A percentile compares a stretch with the other conserved stretches of the same genome.
Evolutionary conservation across 2,888 invertebrate genomes (phyloP).

Genomic region (Nomada ferruginata): DNA sequence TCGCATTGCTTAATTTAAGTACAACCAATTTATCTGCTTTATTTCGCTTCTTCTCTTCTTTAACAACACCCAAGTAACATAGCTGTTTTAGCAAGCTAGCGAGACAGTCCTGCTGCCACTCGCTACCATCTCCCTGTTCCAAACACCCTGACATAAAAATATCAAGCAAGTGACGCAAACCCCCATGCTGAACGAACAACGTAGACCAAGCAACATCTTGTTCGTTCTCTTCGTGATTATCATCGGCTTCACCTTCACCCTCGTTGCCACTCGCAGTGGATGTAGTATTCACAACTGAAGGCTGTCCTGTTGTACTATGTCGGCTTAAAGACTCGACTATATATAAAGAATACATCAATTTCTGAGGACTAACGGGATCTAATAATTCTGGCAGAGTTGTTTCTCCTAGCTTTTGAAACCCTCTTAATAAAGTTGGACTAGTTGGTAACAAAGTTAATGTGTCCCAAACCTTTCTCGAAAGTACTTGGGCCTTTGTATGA

Average conservation of each 20-base stretch:
- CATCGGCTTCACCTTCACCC: constrained; percentile 70
- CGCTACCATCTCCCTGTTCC: constrained; percentile 90
- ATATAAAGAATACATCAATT: constrained; percentile 97
- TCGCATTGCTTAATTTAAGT: constrained; percentile 89
- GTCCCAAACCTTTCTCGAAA: constrained; percentile 97
- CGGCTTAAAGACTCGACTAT: constrained; percentile 92
- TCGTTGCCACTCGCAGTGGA: constrained; percentile 69
- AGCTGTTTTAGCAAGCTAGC: constrained; percentile 94
- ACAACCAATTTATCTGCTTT: constrained; percentile 88
- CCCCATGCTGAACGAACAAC: constrained; percentile 94
- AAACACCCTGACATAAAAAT: constrained; percentile 94
- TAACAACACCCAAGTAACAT: constrained; percentile 93
- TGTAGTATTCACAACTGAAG: constrained; percentile 60
- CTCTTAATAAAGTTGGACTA: constrained; percentile 93
- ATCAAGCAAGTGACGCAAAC: constrained; percentile 94
- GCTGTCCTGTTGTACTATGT: constrained; percentile 66
- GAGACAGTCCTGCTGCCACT: constrained; percentile 98
- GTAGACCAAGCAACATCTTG: constrained; percentile 88
- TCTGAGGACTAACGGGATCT: constrained; percentile 95
- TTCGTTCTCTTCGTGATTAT: constrained; percentile 71
- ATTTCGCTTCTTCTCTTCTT: constrained; percentile 83
- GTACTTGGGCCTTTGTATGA: constrained; percentile 92
- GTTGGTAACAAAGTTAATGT: constrained; percentile 96
- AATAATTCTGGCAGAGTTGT: constrained; percentile 90
- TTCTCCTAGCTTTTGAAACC: constrained; percentile 91